These are phyloP conservation scores for Drosophila watanabei DNA, from an alignment of 1,140 invertebrate genomes.

Conservation along the genomic window DNA sequence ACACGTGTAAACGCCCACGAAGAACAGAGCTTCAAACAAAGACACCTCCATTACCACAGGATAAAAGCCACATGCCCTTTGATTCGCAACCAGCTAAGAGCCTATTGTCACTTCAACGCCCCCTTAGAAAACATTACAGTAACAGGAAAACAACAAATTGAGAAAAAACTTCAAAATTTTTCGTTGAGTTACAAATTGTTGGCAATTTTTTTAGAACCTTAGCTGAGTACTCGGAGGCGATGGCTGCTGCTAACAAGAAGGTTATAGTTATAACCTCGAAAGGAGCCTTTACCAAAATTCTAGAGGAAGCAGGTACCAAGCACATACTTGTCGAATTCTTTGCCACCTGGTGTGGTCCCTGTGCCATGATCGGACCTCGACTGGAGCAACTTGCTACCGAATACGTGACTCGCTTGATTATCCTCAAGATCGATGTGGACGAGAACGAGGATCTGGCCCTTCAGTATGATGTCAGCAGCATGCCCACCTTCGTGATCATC, in stretches of 20 bases:
- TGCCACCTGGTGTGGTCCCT: constrained; percentile 94
- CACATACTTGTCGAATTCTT: constrained; percentile 93
- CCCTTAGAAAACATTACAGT: not conserved
- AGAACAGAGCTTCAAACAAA: not conserved
- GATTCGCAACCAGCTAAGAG: constrained; percentile 28
- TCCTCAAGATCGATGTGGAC: constrained; percentile 95
- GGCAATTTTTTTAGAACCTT: not conserved
- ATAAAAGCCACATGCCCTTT: constrained; percentile 6
- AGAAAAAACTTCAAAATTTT: constrained; percentile 16
- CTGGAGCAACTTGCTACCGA: constrained; percentile 89
- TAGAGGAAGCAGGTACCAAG: constrained; percentile 90
- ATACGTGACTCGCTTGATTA: constrained; percentile 83
- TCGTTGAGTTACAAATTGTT: not conserved
- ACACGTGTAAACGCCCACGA: constrained; percentile 16
- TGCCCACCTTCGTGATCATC: constrained; percentile 97
- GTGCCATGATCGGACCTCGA: constrained; percentile 94
- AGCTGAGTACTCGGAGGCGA: constrained; percentile 14
- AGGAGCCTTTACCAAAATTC: constrained; percentile 89
- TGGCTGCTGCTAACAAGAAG: constrained; percentile 49
- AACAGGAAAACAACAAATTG: not conserved
- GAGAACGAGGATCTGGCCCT: constrained; percentile 93
- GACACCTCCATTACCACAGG: constrained; percentile 26
- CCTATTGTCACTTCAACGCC: constrained; percentile 19
- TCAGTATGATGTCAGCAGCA: constrained; percentile 93
- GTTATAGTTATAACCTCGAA: constrained; percentile 84